Evolutionary conservation across 2,888 invertebrate species (phyloP), one percentile per base, ranked within the genome.

Genomic region (Drosophila koepferae): DNA sequence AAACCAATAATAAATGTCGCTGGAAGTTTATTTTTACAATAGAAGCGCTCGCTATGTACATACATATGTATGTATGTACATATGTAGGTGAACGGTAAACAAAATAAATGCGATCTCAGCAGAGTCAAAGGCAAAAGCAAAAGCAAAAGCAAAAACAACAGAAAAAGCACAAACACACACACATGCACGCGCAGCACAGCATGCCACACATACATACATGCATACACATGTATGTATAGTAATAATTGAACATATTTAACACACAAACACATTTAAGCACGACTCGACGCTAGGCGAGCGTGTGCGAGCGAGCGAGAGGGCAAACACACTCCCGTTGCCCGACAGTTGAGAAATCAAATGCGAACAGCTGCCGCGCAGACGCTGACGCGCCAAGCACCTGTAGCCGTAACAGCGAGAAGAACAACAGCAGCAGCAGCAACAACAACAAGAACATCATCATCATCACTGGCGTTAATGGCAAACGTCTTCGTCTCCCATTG

Each of bases 51-150:
- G 60, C 63, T 74, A 72, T 71, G 71, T 75, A 55, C 28, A 41
- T 55, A 77, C 3, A 3, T 23, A 23, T 23, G 23, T 23, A 23
- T 23, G 20, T 20, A 20, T 41, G 23, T 23, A 23, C 2, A 2
- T 20, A 20, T 41, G 55, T 55, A 77, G 83, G 70, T 72, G 63
- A 83, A 88, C 83, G 89, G 83, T 83, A 86, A 88, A 88, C 75
- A 73, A 70, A 81, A 72, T 65, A 69, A 75, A 79, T 55, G 63
- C 43, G 64, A 60, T 72, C 53, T 46, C 55, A 55, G 36, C 59
- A 55, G 34, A 69, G 18, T 55, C 48, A 72, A 20, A 38, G 51
- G 65, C 58, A 72, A 77, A 86, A 70, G 59, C 53, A 86, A 80
- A 58, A 56, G 64, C 58, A 72, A 77, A 83, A 72, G 59, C 53